Conservation (phyloP, 2,113 vertebrate species). For the Gobius niger region DNA sequence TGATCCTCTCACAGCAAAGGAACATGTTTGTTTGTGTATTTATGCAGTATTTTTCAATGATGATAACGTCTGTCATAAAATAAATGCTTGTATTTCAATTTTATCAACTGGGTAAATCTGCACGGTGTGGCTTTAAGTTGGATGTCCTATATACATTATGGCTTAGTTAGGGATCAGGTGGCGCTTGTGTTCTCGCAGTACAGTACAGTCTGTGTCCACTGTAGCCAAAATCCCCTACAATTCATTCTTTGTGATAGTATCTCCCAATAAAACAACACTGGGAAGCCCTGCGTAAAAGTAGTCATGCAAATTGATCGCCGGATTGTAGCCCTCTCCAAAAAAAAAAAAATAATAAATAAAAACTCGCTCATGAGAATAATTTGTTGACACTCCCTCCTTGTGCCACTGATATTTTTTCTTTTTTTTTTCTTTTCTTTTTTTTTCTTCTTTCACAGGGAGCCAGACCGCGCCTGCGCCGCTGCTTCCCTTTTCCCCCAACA, state of each 20-base stretch:
- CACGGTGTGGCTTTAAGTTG: not conserved
- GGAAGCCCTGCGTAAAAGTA: slow-evolving; percentile 1
- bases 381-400: slow-evolving; percentile 76
- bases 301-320: not conserved
- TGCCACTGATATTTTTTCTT: slow-evolving; percentile 56
- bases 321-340: not conserved
- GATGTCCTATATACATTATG: not conserved
- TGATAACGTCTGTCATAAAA: no score
- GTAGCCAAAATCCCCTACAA: not conserved
- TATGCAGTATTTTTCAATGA: no score
- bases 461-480: slow-evolving; percentile 76
- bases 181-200: not conserved
- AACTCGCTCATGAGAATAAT: slow-evolving; percentile 54
- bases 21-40: no score
- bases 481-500: slow-evolving; percentile 52
- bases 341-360: not conserved
- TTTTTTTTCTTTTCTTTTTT: no score
- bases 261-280: slow-evolving; percentile 1
- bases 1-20: no score
- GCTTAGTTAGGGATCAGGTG: slow-evolving; percentile 21
- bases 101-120: no score
- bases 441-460: slow-evolving; percentile 44
- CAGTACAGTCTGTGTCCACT: not conserved
- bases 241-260: not conserved
- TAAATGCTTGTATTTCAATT: no score